Evolutionary conservation across 1,140 invertebrate species (phyloP), one percentile per base, ranked within the genome.

Genomic region (Psix sp.): DNA sequence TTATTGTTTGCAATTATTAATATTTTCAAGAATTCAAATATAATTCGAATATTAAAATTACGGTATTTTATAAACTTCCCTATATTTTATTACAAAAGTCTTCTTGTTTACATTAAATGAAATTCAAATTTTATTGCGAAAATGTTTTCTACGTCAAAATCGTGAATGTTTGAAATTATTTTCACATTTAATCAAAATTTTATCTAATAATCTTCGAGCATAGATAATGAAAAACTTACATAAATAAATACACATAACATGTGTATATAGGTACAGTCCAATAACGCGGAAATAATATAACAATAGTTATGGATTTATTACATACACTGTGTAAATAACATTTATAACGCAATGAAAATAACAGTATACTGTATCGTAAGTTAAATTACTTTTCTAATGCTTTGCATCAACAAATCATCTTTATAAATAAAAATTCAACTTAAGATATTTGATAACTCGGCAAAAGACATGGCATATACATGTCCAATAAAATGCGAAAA

Each of bases 371-470:
- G 24, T 11, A 40, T 40, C 11, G 42, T 35, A 66, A 56, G 52
- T 35, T 48, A 26, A 39, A 40, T 56, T 56, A 33, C 38, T 48
- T 49, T 42, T 15, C 26, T 42, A 49, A 33, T 14, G 15, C 16
- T 33, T 29, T 46, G n/a, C 35, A 38, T 48, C 18, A 66, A 39
- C 42, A 66, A 66, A 66, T 56, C 13, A 66, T 66, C 15, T 57
- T 49, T 35, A 24, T 29, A 33, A 57, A 49, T 48, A 57, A 67
- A 57, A 57, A 56, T 57, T 56, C 43, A 67, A 67, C 63, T 5
- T 43, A 68, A 57, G 45, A 45, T 31, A 18, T 59, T 59, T 33
- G 52, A 68, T 68, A 59, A 51, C 63, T 40, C 52, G n/a, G 43
- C 13, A 43, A 43, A 43, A 29, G 51, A 51, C 31, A 68, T 57